Conservation (phyloP, 2,113 vertebrate genomes). For the Phylloscopus trochiloides region DNA sequence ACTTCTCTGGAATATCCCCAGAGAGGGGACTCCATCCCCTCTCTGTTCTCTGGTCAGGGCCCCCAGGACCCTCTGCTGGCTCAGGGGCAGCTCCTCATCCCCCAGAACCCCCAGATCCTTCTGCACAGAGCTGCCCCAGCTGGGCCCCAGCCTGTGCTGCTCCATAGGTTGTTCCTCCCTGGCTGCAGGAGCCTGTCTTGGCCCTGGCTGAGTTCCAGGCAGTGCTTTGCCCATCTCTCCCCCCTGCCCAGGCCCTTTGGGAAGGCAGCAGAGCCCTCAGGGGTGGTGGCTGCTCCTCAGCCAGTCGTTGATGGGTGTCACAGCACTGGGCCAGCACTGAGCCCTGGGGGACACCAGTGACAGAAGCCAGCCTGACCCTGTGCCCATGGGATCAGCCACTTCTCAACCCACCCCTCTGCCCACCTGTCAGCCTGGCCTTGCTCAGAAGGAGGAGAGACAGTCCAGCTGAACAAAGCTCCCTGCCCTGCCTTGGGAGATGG, state of each 20-base stretch:
- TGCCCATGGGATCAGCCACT: not conserved
- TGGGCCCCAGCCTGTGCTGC: not conserved
- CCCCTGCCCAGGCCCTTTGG: not conserved
- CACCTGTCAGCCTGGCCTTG: not conserved
- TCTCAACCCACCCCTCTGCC: not conserved
- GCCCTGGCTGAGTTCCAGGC: not conserved
- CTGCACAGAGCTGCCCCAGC: not conserved
- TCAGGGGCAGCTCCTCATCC: not conserved
- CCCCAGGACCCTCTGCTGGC: not conserved
- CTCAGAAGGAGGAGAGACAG: not conserved
- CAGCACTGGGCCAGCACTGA: not conserved
- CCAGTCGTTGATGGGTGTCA: not conserved
- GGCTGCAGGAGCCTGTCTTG: not conserved
- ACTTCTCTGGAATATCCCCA: not conserved
- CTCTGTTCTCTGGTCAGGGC: not conserved
- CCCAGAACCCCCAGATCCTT: not conserved
- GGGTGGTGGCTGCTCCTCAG: not conserved
- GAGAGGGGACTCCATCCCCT: not conserved
- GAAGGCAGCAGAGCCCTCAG: not conserved
- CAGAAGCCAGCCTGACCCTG: too few relatives aligned
- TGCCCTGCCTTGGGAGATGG: not conserved
- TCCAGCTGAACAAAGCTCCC: fast-evolving
- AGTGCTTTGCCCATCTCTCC: not conserved
- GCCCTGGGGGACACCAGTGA: not conserved
- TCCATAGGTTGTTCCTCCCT: not conserved